Evolutionary conservation across 2,888 invertebrate species (phyloP).

Genomic region (Dyspetes luteomarginatus): DNA sequence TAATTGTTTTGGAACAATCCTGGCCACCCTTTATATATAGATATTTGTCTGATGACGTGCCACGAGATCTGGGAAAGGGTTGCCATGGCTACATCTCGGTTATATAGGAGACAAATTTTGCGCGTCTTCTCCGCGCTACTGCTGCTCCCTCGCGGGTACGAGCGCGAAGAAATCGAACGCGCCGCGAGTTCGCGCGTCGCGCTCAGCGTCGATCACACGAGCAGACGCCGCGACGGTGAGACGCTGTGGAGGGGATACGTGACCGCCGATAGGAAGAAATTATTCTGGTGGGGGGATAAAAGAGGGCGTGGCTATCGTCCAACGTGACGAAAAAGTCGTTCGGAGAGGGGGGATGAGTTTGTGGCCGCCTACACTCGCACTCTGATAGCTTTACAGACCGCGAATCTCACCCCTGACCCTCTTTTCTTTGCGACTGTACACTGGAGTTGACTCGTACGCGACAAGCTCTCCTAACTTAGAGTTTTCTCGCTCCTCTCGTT

Average conservation of each 20-base stretch:
- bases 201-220: too few relatives aligned
- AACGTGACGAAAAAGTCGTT: slow-evolving; percentile 75
- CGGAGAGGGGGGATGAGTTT: slow-evolving; percentile 61
- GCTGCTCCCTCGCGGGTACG: neutral
- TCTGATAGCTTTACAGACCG: slow-evolving; percentile 63
- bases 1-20: slow-evolving; percentile 83
- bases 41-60: neutral
- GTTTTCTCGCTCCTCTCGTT: slow-evolving; percentile 48
- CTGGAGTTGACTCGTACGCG: slow-evolving; percentile 50
- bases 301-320: slow-evolving; percentile 74
- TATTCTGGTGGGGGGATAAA: slow-evolving; percentile 67
- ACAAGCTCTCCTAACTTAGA: slow-evolving; percentile 15
- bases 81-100: slow-evolving; percentile 79
- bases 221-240: slow-evolving; percentile 22
- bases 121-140: slow-evolving; percentile 54
- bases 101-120: slow-evolving; percentile 53
- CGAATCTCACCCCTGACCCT: slow-evolving; percentile 57
- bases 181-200: slow-evolving; percentile 61
- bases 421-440: slow-evolving; percentile 43
- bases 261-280: slow-evolving; percentile 62
- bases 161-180: slow-evolving; percentile 61
- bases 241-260: slow-evolving; percentile 58
- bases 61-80: slow-evolving; percentile 70
- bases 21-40: slow-evolving; percentile 56
- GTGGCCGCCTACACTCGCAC: slow-evolving; percentile 59